Base-by-base conservation (phyloP, 2,797 vertebrate species). In the Phylloscopus collybita region DNA sequence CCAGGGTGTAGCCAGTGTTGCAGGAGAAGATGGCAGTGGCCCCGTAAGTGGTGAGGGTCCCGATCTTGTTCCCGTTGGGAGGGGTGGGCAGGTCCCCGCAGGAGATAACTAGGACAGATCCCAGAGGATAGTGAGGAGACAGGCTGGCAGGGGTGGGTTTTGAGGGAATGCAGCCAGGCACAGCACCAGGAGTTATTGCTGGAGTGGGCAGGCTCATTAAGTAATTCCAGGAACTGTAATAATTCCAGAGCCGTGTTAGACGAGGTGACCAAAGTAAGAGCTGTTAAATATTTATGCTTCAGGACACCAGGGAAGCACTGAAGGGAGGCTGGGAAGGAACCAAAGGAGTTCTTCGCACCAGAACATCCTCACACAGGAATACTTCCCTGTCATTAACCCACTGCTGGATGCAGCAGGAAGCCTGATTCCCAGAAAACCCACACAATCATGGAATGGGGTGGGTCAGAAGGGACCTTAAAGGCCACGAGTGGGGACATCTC, bases 11-110 rank as follows among this genome's bases (percentile, higher is more conserved):
- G 44, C 99, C 99, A 0, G 99, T 99, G 97, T 99, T 99, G 98
- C 99, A 99, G 96, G 99, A 99, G 97, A 99, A 99, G 97, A 99
- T 99, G 90, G 99, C 99, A 0, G 99, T 99, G 19, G 99, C 99
- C 61, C 99, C 99, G 0, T 98, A 99, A 54, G 98, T 98, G n/a
- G 98, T 99, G 87, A 99, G 91, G 0, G 99, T 99, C 80, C 99
- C 99, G 9, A 99, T 99, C 97, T 99, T 99, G 98, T 99, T 99
- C 53, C 99, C 99, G 8, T 98, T 99, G 6, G 99, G 98, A 10
- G 99, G 99, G 6, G 98, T 98, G 1, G 99, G 98, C 75, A 99
- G 98, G 59, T 99, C 99, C 80, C 99, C 99, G 2, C 99, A 99
- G 72, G 99, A 99, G 90, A 99, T 99, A 85, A 99, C 99, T 99